These are phyloP conservation scores for Drosophila longiperda DNA, from an alignment of 2,888 invertebrate species.

Conservation along the genomic window DNA sequence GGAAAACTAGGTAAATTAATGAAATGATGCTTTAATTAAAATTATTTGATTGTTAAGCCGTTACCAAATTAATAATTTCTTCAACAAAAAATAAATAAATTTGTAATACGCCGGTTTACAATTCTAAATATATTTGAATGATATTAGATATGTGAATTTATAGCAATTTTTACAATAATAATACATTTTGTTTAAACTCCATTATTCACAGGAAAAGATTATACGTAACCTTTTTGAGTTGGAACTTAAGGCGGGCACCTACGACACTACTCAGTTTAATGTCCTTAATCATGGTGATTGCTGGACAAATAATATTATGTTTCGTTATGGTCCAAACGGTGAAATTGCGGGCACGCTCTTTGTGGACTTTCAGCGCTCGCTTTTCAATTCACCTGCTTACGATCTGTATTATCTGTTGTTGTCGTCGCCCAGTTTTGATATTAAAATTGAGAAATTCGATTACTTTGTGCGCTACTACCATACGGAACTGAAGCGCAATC, in stretches of 20 bases:
- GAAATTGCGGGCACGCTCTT: constrained; percentile 66
- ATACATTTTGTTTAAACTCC: background rate
- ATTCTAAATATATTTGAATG: background rate
- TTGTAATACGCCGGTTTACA: background rate
- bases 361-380: constrained; percentile 74
- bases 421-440: constrained; percentile 75
- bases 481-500: constrained; percentile 60
- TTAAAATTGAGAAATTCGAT: constrained; percentile 81
- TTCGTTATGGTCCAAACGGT: constrained; percentile 62
- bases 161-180: background rate
- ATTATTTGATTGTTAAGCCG: background rate
- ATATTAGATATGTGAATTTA: background rate
- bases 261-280: constrained; percentile 62
- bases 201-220: constrained; percentile 10
- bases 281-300: constrained; percentile 81
- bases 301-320: constrained; percentile 82
- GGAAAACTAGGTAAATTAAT: background rate
- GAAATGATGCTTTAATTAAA: background rate
- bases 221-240: background rate
- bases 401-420: constrained; percentile 79
- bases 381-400: constrained; percentile 72
- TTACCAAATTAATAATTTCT: background rate
- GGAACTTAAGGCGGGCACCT: constrained; percentile 9
- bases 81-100: background rate
- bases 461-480: constrained; percentile 81